These are phyloP conservation scores for Pteria penguin DNA, from an alignment of 2,888 invertebrate genomes.

Conservation along the genomic window DNA sequence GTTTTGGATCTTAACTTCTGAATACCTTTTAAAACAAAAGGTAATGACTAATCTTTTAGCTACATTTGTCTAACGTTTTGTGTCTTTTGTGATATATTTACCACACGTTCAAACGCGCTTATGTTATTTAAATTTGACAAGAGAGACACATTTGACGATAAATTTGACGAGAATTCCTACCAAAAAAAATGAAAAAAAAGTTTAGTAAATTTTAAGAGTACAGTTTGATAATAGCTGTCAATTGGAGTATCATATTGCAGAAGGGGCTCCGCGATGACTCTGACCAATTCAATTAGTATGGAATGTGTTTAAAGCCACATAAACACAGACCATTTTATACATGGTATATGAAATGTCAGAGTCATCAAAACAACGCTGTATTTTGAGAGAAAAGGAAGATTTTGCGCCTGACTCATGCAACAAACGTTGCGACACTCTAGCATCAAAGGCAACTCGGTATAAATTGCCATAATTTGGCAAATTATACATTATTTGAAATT, in stretches of 20 bases:
- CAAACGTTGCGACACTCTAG: constrained; percentile 5
- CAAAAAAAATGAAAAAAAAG: too few relatives aligned
- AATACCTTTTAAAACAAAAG: not conserved
- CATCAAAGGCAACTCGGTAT: constrained; percentile 33
- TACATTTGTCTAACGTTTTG: not conserved
- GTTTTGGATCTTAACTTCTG: constrained; percentile 12
- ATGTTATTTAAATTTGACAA: too few relatives aligned
- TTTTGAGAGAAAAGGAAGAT: too few relatives aligned
- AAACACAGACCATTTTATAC: not conserved
- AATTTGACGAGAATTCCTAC: too few relatives aligned
- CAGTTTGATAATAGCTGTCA: too few relatives aligned
- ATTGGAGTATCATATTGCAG: not conserved
- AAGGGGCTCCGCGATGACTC: not conserved
- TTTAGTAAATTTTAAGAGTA: too few relatives aligned
- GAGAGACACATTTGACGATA: too few relatives aligned
- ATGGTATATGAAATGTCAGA: constrained; percentile 27
- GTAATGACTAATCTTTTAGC: not conserved
- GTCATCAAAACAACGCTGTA: constrained; percentile 27
- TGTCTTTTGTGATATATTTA: too few relatives aligned
- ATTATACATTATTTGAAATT: constrained; percentile 39
- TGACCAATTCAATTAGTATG: not conserved
- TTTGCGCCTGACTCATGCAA: constrained; percentile 21
- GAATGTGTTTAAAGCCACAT: not conserved
- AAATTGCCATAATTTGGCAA: constrained; percentile 37
- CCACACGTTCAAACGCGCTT: too few relatives aligned